A percentile compares a stretch with the other conserved stretches of the same genome.
Evolutionary conservation across 2,797 vertebrate genomes (phyloP).

Genomic region (Decapterus maruadsi): DNA sequence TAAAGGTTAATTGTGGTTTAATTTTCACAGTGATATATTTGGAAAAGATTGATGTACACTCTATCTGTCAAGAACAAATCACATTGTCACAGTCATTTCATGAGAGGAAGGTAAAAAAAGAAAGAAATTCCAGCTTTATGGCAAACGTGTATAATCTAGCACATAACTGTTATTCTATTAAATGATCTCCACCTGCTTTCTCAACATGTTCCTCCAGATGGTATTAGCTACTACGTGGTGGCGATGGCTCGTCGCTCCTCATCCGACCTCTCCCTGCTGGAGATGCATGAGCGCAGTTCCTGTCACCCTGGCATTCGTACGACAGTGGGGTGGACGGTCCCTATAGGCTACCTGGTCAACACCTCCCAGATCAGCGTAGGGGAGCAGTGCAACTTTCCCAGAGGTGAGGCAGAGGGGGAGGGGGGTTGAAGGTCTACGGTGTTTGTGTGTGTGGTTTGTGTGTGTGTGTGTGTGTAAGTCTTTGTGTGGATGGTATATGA

Average conservation of each 20-base stretch:
- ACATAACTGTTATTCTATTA: neutral
- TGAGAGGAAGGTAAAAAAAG: too few relatives aligned
- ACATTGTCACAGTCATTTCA: too few relatives aligned
- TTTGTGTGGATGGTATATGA: conserved; percentile 31
- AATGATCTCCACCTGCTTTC: neutral
- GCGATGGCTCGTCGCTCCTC: conserved; percentile 86
- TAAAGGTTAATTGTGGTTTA: too few relatives aligned
- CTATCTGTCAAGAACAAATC: too few relatives aligned
- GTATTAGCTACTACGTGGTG: conserved; percentile 86
- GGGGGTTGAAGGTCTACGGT: neutral
- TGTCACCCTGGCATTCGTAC: conserved; percentile 89
- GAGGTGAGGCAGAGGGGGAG: conserved; percentile 70
- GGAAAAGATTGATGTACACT: too few relatives aligned
- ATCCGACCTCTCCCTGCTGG: conserved; percentile 86
- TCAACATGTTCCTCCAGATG: conserved; percentile 68
- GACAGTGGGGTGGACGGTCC: conserved; percentile 89
- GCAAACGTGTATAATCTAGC: too few relatives aligned
- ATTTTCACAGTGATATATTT: too few relatives aligned
- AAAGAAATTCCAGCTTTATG: too few relatives aligned
- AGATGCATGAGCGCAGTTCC: conserved; percentile 90
- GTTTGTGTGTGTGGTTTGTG: too few relatives aligned
- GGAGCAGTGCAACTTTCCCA: conserved; percentile 89
- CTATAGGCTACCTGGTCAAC: conserved; percentile 89
- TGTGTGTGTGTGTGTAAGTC: conserved; percentile 11
- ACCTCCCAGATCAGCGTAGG: conserved; percentile 88